These are phyloP conservation scores for Crotalus helleri DNA, from an alignment of 2,113 vertebrate genomes.

Conservation along the genomic window DNA sequence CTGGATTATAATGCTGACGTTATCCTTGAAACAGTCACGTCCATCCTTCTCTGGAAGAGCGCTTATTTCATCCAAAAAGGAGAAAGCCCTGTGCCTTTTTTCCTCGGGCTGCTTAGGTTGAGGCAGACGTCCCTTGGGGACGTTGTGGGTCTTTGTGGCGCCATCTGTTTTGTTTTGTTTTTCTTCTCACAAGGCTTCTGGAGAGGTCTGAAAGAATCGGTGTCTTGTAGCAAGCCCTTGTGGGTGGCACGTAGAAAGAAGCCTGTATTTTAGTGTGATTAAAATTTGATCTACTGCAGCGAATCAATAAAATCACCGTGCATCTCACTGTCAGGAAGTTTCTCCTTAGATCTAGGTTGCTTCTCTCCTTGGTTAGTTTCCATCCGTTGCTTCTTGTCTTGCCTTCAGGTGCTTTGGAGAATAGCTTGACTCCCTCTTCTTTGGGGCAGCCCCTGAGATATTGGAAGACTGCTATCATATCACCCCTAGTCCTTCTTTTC, in stretches of 20 bases:
- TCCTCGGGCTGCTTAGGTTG: neutral
- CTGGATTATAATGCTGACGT: too few species aligned
- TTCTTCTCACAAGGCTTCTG: slow-evolving; percentile 29
- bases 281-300: slow-evolving; percentile 67
- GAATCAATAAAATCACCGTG: slow-evolving; percentile 70
- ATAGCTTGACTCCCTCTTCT: too few species aligned
- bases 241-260: slow-evolving; percentile 59
- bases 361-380: too few species aligned
- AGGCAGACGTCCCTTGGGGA: neutral
- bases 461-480: too few species aligned
- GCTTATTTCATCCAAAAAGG: too few species aligned
- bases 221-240: slow-evolving; percentile 51
- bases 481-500: too few species aligned
- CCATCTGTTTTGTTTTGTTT: slow-evolving; percentile 8
- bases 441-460: too few species aligned
- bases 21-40: too few species aligned
- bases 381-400: too few species aligned
- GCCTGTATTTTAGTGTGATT: slow-evolving; percentile 71
- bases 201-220: slow-evolving; percentile 30
- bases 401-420: too few species aligned
- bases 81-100: neutral
- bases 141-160: neutral
- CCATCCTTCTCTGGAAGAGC: too few species aligned
- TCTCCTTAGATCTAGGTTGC: too few species aligned
- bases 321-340: slow-evolving; percentile 27